These are phyloP conservation scores for Noctua pronuba DNA, from an alignment of 2,888 invertebrate species.

Conservation along the genomic window DNA sequence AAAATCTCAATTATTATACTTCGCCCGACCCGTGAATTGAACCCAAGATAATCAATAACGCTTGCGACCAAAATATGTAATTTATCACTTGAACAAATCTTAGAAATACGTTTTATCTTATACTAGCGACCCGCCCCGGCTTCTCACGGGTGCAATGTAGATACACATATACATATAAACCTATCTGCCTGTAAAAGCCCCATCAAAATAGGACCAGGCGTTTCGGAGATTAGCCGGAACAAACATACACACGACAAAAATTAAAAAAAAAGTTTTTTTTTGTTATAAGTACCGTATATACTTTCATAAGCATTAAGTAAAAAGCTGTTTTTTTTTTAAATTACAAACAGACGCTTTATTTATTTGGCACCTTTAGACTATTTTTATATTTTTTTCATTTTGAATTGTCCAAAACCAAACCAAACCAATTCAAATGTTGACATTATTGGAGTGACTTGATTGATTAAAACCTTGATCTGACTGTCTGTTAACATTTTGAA, in stretches of 20 bases:
- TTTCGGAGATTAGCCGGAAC: no score
- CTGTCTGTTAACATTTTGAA: slow-evolving; percentile 3
- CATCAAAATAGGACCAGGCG: no score
- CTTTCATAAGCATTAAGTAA: no score
- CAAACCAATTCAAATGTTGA: not conserved
- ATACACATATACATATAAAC: no score
- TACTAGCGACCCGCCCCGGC: no score
- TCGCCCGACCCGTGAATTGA: not conserved
- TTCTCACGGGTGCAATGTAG: no score
- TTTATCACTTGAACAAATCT: not conserved
- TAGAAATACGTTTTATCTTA: not conserved
- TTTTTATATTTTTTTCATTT: not conserved
- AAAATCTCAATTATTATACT: not conserved
- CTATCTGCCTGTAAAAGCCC: no score
- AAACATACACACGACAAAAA: no score
- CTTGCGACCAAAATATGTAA: not conserved
- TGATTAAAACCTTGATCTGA: not conserved
- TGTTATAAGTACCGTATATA: no score
- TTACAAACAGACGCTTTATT: no score
- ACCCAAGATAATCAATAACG: not conserved
- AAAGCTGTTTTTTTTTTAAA: no score
- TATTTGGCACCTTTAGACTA: not conserved
- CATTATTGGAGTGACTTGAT: slow-evolving; percentile 3
- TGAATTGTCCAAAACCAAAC: not conserved
- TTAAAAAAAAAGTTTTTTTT: no score